These are phyloP conservation scores for Lepus oiostolus DNA, from an alignment of 2,797 vertebrate genomes.

Conservation along the genomic window DNA sequence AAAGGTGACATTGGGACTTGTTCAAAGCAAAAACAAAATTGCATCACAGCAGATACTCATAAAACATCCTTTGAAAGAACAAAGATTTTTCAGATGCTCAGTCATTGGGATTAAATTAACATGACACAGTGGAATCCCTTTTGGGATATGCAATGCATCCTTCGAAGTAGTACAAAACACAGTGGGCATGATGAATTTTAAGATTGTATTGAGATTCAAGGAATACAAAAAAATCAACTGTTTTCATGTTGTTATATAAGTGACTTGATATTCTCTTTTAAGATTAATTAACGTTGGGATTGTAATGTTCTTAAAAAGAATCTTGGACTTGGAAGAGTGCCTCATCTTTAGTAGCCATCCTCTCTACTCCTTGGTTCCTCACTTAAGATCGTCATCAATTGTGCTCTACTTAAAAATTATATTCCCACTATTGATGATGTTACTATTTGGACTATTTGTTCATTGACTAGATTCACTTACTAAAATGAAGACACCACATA, in stretches of 20 bases:
- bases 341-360: neutral
- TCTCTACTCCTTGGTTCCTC: neutral
- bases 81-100: constrained; percentile 32
- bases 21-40: constrained; percentile 47
- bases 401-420: neutral
- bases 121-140: neutral
- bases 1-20: constrained; percentile 54
- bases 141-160: neutral
- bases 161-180: neutral
- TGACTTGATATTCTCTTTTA: neutral
- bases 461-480: no score
- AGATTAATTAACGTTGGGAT: neutral
- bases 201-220: neutral
- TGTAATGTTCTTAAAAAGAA: neutral
- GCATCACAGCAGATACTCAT: neutral
- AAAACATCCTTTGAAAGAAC: neutral
- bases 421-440: neutral
- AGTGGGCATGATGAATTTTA: neutral
- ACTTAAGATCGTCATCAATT: neutral
- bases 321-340: neutral
- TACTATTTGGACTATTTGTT: neutral
- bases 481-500: neutral
- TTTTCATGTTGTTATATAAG: neutral
- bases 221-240: neutral
- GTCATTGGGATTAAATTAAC: constrained; percentile 14